Evolutionary conservation across 2,113 vertebrate species (phyloP), one percentile per base, ranked within the genome.

Genomic region (Pavo muticus): DNA sequence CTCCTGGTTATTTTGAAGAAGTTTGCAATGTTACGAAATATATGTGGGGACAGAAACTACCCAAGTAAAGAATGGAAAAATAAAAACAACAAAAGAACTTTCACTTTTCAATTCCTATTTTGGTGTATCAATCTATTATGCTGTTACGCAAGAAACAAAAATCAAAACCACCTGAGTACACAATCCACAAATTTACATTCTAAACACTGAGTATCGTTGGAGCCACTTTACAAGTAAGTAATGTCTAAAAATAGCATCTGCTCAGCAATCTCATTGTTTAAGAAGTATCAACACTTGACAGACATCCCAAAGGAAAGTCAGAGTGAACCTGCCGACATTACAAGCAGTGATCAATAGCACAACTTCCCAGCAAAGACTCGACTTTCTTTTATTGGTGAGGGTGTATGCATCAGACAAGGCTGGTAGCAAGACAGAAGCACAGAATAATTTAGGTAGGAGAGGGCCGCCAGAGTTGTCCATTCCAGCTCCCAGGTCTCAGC

Each of bases 251-350:
- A 42, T 1, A 74, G 35, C 50, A 84, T 37, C 47, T 81, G 14
- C 57, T 77, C 83, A 93, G 65, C 32, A 68, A 69, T 64, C 42
- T 69, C 86, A 84, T 4, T 39, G 30, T 39, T 84, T 78, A 65
- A 67, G 57, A 87, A 81, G 13, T 4, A 32, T 42, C 0, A 0
- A 63, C 21, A 84, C 39, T 24, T 81, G 14, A 35, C 1, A 0
- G 24, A 44, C 15, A 24, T 44, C 37, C 42, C 35, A 84, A 25
- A 0, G 71, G 44, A 84, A 92, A 81, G 81, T 23, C 1, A 57
- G 47, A 93, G 11, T 47, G 45, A 71, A 86, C 4, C 39, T 56
- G 21, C 88, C 68, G 35, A 60, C 20, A 11, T 20, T 65, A 91
- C 50, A 88, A 75, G 47, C 30, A 88, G 10, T 0, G 0, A 75